phyloP scores from a whole-genome alignment of 2,113 vertebrate species.

The Sphaerodactylus townsendi region DNA sequence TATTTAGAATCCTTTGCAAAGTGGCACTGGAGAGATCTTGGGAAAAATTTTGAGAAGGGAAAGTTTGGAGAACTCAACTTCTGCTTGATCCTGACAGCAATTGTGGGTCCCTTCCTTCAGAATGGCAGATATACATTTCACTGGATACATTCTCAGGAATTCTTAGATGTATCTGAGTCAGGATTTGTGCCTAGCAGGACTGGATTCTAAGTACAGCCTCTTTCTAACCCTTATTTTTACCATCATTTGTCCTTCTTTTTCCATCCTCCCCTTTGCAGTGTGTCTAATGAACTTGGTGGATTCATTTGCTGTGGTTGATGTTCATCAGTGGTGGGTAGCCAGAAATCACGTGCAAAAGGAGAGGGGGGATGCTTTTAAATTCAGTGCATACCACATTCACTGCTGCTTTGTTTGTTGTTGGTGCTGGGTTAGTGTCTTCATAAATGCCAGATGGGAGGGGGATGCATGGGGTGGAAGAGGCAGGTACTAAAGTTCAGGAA shows the following conservation, averaged over 20 bases:
- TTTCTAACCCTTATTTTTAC: not conserved
- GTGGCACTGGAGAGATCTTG: not conserved
- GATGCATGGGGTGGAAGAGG: not conserved
- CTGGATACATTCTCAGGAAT: not conserved
- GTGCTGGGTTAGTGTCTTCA: not conserved
- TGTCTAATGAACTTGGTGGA: slow-evolving; percentile 3
- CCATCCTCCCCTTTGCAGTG: not conserved
- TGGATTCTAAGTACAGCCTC: slow-evolving; percentile 20
- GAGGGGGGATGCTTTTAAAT: too few species aligned
- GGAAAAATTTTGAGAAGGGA: not conserved
- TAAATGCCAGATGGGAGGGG: not conserved
- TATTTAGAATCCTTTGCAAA: not conserved
- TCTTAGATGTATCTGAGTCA: not conserved
- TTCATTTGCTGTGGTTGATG: slow-evolving; percentile 11
- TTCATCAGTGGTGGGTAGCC: slow-evolving; percentile 3
- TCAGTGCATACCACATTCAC: not conserved
- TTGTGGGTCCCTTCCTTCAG: not conserved
- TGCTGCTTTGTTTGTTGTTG: not conserved
- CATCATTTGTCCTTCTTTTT: not conserved
- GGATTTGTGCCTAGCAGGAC: not conserved
- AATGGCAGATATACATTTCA: not conserved
- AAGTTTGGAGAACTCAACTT: not conserved
- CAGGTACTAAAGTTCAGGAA: not conserved
- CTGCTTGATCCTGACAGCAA: not conserved
- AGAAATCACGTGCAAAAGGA: not conserved